Evolutionary conservation across 2,113 vertebrate genomes (phyloP).

Genomic region (Malaclemys terrapin): DNA sequence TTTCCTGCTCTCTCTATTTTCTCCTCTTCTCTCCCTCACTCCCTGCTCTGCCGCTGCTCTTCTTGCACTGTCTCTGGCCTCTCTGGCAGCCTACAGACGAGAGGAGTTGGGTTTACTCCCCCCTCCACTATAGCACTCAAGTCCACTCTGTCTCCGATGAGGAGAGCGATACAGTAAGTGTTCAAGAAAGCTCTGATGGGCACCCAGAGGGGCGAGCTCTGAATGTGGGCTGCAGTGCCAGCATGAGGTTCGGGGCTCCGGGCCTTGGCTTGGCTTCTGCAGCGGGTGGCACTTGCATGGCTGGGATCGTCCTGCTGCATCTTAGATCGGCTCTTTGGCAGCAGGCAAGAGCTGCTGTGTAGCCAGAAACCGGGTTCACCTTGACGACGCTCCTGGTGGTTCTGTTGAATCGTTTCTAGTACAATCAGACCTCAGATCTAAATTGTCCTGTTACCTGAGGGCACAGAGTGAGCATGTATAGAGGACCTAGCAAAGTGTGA

Average conservation of each 20-base stretch:
- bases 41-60: conserved; percentile 79
- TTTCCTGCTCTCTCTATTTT: conserved; percentile 80
- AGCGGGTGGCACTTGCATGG: neutral
- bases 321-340: neutral
- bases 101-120: conserved; percentile 99
- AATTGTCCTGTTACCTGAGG: neutral
- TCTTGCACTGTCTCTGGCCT: conserved; percentile 85
- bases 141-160: conserved; percentile 92
- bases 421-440: neutral
- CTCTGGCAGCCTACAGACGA: conserved; percentile 94
- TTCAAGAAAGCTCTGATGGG: conserved; percentile 6
- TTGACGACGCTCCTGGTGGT: neutral
- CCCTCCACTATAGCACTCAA: conserved; percentile 96
- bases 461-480: neutral
- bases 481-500: neutral
- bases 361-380: neutral
- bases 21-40: conserved; percentile 73
- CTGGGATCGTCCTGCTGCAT: neutral
- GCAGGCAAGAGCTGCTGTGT: neutral
- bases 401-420: neutral
- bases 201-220: neutral
- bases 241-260: neutral
- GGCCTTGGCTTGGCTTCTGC: neutral
- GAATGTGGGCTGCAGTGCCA: neutral
- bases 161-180: conserved; percentile 99